Percentiles rank a stretch among this genome's conserved stretches.
These are phyloP conservation scores for Malachius bipustulatus DNA, from an alignment of 2,888 invertebrate genomes.

Conservation along the genomic window DNA sequence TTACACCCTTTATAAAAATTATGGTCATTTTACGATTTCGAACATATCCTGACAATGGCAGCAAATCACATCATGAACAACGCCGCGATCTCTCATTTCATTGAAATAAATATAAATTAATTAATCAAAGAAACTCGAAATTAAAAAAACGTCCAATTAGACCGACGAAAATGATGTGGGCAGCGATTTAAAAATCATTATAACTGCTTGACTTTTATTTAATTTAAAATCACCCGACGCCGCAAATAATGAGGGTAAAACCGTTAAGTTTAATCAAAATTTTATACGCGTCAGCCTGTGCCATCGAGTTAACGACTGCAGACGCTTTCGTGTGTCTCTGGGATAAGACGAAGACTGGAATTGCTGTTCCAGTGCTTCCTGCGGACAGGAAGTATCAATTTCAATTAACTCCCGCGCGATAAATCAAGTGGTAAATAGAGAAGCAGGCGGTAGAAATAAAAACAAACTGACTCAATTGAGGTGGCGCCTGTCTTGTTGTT, in stretches of 20 bases:
- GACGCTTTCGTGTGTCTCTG: too few relatives aligned
- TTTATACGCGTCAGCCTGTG: too few relatives aligned
- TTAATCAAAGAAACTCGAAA: conserved; percentile 24
- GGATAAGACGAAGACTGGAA: too few relatives aligned
- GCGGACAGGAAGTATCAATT: conserved; percentile 36
- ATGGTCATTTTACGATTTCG: too few relatives aligned
- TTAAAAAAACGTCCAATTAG: conserved; percentile 24
- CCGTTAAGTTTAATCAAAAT: conserved; percentile 1
- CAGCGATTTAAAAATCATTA: conserved; percentile 24
- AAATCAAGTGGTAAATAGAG: conserved; percentile 37
- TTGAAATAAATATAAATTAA: conserved; percentile 24
- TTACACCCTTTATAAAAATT: too few relatives aligned
- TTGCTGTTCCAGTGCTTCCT: conserved; percentile 17
- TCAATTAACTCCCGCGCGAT: conserved; percentile 35
- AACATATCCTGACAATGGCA: too few relatives aligned
- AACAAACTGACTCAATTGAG: conserved; percentile 36
- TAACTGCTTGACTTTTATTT: conserved; percentile 9
- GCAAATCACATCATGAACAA: too few relatives aligned
- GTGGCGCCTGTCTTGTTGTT: conserved; percentile 37
- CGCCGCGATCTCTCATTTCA: too few relatives aligned
- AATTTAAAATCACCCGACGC: conserved; percentile 7
- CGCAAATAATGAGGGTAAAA: conserved; percentile 1
- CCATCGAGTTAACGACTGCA: too few relatives aligned
- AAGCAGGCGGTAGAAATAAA: conserved; percentile 34
- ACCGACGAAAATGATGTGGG: conserved; percentile 19